phyloP scores from a whole-genome alignment of 2,888 invertebrate genomes.

The Stenichneumon culpator region DNA sequence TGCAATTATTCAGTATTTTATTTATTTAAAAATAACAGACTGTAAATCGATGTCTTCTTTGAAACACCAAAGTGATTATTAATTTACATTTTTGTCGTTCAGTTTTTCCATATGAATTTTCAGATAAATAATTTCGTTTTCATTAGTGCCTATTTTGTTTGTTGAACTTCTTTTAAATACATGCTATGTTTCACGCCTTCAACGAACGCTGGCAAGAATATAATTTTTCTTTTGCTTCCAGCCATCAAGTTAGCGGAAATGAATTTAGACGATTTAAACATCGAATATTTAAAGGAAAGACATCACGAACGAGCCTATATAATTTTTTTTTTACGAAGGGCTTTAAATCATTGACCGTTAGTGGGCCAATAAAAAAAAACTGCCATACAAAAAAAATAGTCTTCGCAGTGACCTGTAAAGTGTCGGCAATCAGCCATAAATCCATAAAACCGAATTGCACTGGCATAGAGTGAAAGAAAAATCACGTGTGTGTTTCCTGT shows the following conservation, averaged over 20 bases:
- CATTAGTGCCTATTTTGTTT: neutral
- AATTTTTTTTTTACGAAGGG: neutral
- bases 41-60: neutral
- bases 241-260: neutral
- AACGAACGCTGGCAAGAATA: neutral
- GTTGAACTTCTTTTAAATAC: neutral
- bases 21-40: neutral
- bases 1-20: neutral
- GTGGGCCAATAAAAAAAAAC: neutral
- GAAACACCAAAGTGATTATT: neutral
- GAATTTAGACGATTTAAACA: neutral
- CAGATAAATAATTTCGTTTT: neutral
- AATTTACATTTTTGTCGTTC: neutral
- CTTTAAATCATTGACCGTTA: neutral
- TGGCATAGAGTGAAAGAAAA: neutral
- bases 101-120: neutral
- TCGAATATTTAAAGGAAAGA: neutral
- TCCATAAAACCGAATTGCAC: neutral
- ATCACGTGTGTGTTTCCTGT: slow-evolving; percentile 15
- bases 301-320: neutral
- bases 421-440: neutral
- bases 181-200: neutral
- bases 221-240: neutral
- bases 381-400: neutral
- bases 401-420: neutral